These are phyloP conservation scores for Platygyra sinensis DNA, from an alignment of 64 coral and sea anemone genomes.

Conservation along the genomic window DNA sequence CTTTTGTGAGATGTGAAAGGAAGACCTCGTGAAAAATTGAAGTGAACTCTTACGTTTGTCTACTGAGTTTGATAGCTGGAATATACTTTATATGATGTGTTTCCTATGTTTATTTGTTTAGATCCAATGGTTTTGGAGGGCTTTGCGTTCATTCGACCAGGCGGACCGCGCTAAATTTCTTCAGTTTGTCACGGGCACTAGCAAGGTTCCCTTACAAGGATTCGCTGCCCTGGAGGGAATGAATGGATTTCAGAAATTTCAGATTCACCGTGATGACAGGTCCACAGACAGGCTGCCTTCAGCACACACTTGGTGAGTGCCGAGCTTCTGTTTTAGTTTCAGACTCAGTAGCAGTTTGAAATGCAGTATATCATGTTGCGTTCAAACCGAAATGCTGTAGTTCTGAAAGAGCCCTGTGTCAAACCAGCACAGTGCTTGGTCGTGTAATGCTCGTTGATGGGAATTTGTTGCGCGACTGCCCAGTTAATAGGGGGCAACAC, in stretches of 20 bases:
- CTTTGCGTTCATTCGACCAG: constrained; percentile 95
- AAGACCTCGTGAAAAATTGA: background rate
- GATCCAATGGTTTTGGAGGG: constrained; percentile 99
- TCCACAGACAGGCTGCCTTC: constrained; percentile 94
- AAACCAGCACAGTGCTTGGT: no score
- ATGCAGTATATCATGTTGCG: no score
- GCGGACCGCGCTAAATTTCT: constrained; percentile 97
- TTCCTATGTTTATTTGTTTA: constrained; percentile 7
- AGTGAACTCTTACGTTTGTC: background rate
- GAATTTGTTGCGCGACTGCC: no score
- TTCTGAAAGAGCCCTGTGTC: no score
- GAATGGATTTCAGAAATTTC: constrained; percentile 99
- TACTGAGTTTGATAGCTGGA: background rate
- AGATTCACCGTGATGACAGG: constrained; percentile 95
- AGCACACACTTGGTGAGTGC: constrained; percentile 91
- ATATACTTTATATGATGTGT: no score
- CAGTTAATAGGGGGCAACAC: no score
- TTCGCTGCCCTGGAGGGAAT: constrained; percentile 97
- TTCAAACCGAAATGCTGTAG: no score
- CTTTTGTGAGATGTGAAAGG: background rate
- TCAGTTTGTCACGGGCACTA: constrained; percentile 97
- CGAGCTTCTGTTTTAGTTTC: background rate
- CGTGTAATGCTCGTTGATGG: no score
- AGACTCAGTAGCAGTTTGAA: no score
- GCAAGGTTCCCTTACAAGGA: constrained; percentile 96